Evolutionary conservation across 2,888 invertebrate species (phyloP).

Genomic region (Tenthredo distinguenda): DNA sequence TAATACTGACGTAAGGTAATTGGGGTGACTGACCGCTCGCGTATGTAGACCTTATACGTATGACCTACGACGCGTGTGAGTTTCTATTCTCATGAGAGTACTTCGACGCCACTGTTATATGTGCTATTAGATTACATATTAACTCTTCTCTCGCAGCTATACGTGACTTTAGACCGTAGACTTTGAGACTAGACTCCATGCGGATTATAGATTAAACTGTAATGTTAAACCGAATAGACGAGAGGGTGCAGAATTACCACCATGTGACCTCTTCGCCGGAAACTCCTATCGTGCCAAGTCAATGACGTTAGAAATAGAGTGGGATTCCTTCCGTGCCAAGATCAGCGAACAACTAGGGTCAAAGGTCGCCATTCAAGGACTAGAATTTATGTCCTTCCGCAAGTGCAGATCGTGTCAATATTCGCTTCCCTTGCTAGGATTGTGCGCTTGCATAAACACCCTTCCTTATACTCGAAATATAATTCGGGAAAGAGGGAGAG

Average conservation of each 20-base stretch:
- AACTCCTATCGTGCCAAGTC: slow-evolving; percentile 25
- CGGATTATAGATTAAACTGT: not conserved
- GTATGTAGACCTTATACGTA: not conserved
- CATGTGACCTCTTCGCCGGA: slow-evolving; percentile 6
- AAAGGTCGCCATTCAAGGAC: slow-evolving; percentile 32
- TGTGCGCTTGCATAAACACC: not conserved
- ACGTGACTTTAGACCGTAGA: not conserved
- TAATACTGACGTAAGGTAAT: not conserved
- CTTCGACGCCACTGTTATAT: not conserved
- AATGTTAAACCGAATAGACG: not conserved
- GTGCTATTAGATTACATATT: not conserved
- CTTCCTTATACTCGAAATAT: not conserved
- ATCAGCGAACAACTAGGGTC: not conserved
- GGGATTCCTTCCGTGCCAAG: slow-evolving; percentile 30
- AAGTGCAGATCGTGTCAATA: not conserved
- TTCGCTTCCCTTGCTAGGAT: not conserved
- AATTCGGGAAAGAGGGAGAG: not conserved
- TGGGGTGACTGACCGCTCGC: not conserved
- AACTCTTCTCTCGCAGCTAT: not conserved
- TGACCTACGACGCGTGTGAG: not conserved
- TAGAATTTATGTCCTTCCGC: not conserved
- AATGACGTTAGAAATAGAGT: slow-evolving; percentile 41
- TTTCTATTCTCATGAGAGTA: not conserved
- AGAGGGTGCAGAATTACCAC: not conserved
- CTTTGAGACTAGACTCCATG: not conserved